Conservation (phyloP, 2,113 vertebrate genomes). For the Cynocephalus volans region DNA sequence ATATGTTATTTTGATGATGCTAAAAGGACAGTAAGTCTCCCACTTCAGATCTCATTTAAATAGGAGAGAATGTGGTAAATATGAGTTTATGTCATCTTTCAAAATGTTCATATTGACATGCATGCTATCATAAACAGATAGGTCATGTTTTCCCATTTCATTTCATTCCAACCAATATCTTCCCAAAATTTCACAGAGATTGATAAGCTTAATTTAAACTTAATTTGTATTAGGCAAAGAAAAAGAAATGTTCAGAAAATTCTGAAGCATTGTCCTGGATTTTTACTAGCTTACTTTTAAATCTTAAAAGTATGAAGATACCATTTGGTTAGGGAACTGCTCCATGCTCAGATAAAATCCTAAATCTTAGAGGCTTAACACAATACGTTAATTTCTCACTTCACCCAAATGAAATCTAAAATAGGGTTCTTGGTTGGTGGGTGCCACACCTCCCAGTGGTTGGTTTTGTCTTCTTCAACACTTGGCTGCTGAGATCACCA, state of each 20-base stretch:
- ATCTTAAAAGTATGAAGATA: background rate
- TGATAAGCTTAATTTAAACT: slow-evolving; percentile 53
- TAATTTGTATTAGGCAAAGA: slow-evolving; percentile 58
- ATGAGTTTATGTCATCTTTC: background rate
- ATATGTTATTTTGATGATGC: background rate
- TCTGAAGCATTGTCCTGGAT: background rate
- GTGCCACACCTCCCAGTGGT: background rate
- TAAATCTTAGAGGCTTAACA: background rate
- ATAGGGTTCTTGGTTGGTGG: background rate
- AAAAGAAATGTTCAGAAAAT: slow-evolving; percentile 53
- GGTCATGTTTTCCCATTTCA: background rate
- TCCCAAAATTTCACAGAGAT: background rate
- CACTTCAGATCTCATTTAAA: background rate
- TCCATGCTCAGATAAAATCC: background rate
- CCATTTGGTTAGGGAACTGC: slow-evolving; percentile 2
- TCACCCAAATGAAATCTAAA: background rate
- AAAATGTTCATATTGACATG: background rate
- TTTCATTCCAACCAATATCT: background rate
- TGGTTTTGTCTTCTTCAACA: background rate
- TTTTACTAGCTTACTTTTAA: slow-evolving; percentile 28
- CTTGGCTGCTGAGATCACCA: background rate
- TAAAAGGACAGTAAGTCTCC: background rate
- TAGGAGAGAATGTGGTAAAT: background rate
- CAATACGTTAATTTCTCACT: background rate
- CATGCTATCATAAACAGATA: background rate